Base-by-base conservation (phyloP, 2,888 invertebrate species). In the Aphodius sticticus region DNA sequence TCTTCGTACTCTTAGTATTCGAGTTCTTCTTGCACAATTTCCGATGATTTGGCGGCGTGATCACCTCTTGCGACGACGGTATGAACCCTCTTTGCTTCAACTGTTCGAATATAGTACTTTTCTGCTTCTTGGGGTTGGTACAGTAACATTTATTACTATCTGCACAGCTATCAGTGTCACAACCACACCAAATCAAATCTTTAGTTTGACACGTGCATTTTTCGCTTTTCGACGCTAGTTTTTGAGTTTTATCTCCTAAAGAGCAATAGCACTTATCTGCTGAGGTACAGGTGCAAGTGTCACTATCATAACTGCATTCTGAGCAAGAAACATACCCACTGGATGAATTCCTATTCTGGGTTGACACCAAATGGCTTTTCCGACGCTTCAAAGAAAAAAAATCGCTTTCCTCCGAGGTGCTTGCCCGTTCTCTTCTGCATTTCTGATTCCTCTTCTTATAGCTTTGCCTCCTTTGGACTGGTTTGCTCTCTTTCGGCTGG, bases 121-220 rank as follows among this genome's bases (percentile, higher is more conserved):
- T 80, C 53, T 70, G 69, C 16, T 77, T 69, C 70, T 76, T 77
- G 36, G 76, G 78, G 0, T 6, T 89, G 86, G 87, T 92, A 87
- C 97, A 97, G 86, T 97, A 97, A 86, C 97, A 97, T 88, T 96
- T 96, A 87, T 96, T 96, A 84, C 95, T 94, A 83, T 96, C 96
- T 0, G 95, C 93, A 86, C 97, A 97, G 85, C 96, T 96, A 87
- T 97, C 96, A 0, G 96, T 96, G 85, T 95, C 95, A 86, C 95
- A 95, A 15, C 94, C 95, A 85, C 96, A 97, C 85, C 92, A 93
- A 3, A 91, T 90, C 0, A 89, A 81, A 0, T 85, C n/a, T 0
- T 91, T 91, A 81, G 92, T 90, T 0, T 92, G 92, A 83, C 94
- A 94, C 85, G 93, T 94, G 83, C 94, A 94, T 86, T 93, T 94